Conservation (phyloP, 1,140 invertebrate genomes). For the Leptopilina boulardi region DNA sequence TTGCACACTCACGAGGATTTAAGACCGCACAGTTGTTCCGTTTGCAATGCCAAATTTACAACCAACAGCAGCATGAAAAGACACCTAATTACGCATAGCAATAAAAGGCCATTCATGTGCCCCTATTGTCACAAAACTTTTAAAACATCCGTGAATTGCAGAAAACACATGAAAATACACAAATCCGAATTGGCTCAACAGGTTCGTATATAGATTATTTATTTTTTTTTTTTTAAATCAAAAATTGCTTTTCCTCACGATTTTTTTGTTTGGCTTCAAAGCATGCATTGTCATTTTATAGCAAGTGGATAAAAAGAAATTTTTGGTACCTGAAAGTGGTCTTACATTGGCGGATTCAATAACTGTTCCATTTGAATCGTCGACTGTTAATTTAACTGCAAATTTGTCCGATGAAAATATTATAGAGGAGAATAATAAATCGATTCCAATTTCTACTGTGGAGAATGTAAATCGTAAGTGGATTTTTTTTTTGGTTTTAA, state of each 20-base stretch:
- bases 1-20: conserved; percentile 78
- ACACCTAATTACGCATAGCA: conserved; percentile 81
- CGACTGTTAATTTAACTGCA: conserved; percentile 59
- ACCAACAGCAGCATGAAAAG: conserved; percentile 81
- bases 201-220: conserved; percentile 42
- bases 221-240: not conserved
- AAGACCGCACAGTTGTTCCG: conserved; percentile 71
- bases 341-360: conserved; percentile 52
- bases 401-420: conserved; percentile 62
- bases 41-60: conserved; percentile 77
- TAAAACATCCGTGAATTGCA: conserved; percentile 82
- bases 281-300: conserved; percentile 40
- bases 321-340: conserved; percentile 48
- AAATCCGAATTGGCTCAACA: conserved; percentile 75
- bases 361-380: conserved; percentile 58
- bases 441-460: conserved; percentile 43
- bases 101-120: conserved; percentile 81
- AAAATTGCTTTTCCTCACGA: not conserved
- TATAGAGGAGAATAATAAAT: conserved; percentile 48
- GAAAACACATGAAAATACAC: conserved; percentile 85
- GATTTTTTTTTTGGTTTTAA: not conserved
- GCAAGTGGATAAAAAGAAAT: conserved; percentile 55
- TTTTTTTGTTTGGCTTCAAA: not conserved
- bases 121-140: conserved; percentile 85
- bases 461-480: conserved; percentile 45